Evolutionary conservation across 2,888 invertebrate species (phyloP).

Genomic region (Byasa hedistus): DNA sequence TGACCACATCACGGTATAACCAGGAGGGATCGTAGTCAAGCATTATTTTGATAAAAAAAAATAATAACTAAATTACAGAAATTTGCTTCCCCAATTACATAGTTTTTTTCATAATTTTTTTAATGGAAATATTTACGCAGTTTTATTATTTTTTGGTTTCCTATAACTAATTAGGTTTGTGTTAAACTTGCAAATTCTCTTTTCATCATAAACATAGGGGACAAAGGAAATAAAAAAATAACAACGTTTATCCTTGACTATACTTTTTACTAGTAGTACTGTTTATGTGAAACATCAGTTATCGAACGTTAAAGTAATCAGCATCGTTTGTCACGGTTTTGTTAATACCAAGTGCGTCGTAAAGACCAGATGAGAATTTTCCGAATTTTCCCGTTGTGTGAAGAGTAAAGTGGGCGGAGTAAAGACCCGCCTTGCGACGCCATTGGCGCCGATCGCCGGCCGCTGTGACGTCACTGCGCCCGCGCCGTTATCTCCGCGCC

Average conservation of each 20-base stretch:
- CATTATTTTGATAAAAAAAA: too few species aligned
- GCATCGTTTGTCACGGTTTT: slow-evolving; percentile 23
- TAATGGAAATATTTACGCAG: too few species aligned
- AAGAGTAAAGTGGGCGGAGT: slow-evolving; percentile 63
- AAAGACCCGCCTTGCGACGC: slow-evolving; percentile 64
- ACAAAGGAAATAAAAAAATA: too few species aligned
- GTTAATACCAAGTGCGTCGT: slow-evolving; percentile 22
- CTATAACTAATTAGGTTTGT: too few species aligned
- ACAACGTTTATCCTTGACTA: background rate
- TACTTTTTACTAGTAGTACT: slow-evolving; percentile 1
- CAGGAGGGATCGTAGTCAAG: too few species aligned
- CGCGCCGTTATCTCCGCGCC: slow-evolving; percentile 44
- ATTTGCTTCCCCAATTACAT: too few species aligned
- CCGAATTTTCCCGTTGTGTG: slow-evolving; percentile 59
- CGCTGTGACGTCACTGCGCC: slow-evolving; percentile 72
- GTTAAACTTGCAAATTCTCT: too few species aligned
- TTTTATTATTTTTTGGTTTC: too few species aligned
- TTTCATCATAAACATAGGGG: too few species aligned
- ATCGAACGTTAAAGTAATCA: slow-evolving; percentile 13
- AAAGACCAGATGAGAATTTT: slow-evolving; percentile 43
- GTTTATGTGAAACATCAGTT: slow-evolving; percentile 18
- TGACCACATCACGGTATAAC: too few species aligned
- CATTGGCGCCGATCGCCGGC: slow-evolving; percentile 64
- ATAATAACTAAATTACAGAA: too few species aligned
- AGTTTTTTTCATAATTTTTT: too few species aligned